These are phyloP conservation scores for Indicator maculatus DNA, from an alignment of 2,113 vertebrate species.

Conservation along the genomic window DNA sequence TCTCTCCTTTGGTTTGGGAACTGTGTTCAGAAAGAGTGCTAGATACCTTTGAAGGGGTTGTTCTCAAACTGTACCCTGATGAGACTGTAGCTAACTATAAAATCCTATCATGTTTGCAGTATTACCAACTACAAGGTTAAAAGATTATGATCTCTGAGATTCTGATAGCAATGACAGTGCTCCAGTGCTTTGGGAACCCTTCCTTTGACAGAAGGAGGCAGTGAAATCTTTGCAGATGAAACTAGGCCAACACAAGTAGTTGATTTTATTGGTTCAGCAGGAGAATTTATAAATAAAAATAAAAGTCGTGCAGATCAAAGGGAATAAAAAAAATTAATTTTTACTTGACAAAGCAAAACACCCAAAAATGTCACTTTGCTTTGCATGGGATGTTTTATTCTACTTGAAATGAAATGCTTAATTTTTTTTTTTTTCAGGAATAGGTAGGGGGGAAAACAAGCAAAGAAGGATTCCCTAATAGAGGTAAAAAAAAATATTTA, in stretches of 20 bases:
- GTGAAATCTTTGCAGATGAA: constrained; percentile 13
- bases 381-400: neutral
- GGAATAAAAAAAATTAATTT: neutral
- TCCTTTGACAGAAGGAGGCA: neutral
- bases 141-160: neutral
- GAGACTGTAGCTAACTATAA: neutral
- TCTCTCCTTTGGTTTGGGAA: neutral
- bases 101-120: neutral
- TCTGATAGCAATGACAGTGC: neutral
- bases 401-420: neutral
- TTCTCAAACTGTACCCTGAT: neutral
- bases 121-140: neutral
- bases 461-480: neutral
- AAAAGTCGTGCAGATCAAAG: constrained; percentile 39
- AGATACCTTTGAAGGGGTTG: neutral
- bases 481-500: neutral
- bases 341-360: constrained; percentile 10
- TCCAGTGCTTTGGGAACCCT: neutral
- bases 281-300: constrained; percentile 38
- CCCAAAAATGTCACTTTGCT: neutral
- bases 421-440: neutral
- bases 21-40: neutral
- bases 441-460: neutral
- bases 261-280: constrained; percentile 52
- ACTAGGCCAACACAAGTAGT: constrained; percentile 5